Base-by-base conservation (phyloP, 64 coral and sea anemone species). In the Actinia equina region DNA sequence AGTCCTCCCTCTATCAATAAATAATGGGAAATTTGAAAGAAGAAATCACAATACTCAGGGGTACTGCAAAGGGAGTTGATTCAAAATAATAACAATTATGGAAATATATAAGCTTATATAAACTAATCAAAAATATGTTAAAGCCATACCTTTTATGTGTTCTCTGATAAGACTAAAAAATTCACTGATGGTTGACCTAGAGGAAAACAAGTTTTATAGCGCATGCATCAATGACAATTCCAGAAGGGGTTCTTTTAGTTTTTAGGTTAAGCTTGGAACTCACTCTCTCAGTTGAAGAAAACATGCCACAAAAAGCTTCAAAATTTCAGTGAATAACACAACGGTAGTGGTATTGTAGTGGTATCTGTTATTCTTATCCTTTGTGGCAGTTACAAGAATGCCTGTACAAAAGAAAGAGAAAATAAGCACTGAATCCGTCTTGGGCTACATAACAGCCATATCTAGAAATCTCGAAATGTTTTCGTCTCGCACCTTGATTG, bases 341-440 rank as follows among this genome's bases (percentile, higher is more conserved):
- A 99, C 97, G 18, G 97, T 99, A 23, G 93, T 95, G 16, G 97
- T 92, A 8, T 99, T 99, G 51, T 99, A 99, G 0, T 94, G 61
- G 80, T 95, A 99, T 18, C 83, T 84, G 64, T 88, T 88, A 7
- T 87, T 53, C 67, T 91, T 85, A 77, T 99, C 93, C 80, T 95
- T 99, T 4, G 97, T 90, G 14, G 97, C 97, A 14, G 93, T 95
- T 76, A 99, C 88, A 59, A 99, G 93, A 27, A 99, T 90, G 17
- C 97, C 97, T 99, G 83, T 52, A 55, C 26, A 69, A 57, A 22
- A 22, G 19, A 86, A 86, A 56, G 18, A 83, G 42, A 43, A 11
- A 86, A 86, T 2, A 74, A 17, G 69, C 5, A 6, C 19, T 6
- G 10, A 65, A 65, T 18, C 59, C 59, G 15, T 84, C 4, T 49